Conservation (phyloP, 2,797 vertebrate species). For the Luscinia luscinia region DNA sequence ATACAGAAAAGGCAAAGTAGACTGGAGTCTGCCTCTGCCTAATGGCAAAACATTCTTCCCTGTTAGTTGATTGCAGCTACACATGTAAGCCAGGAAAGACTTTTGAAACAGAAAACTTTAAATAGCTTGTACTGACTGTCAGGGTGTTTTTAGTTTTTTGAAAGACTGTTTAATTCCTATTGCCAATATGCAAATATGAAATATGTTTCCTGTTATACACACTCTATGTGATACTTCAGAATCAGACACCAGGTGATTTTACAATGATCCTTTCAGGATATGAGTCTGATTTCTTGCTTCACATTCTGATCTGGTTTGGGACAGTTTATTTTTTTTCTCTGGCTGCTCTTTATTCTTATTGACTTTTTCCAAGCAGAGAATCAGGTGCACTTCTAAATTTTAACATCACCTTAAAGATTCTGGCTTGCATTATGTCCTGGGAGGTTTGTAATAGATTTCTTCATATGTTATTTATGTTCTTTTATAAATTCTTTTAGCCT, state of each 20-base stretch:
- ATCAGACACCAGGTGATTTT: background rate
- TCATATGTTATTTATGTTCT: background rate
- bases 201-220: background rate
- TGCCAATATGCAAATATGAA: background rate
- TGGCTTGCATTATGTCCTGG: background rate
- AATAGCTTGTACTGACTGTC: background rate
- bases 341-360: background rate
- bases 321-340: background rate
- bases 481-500: constrained; percentile 20
- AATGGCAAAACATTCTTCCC: background rate
- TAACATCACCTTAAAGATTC: constrained; percentile 31
- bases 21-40: background rate
- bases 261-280: background rate
- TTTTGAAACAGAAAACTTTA: background rate
- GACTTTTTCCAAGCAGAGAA: background rate
- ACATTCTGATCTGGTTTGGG: background rate
- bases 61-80: background rate
- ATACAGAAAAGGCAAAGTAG: background rate
- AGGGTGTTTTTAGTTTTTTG: background rate
- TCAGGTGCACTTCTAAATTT: constrained; percentile 15
- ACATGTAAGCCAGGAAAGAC: background rate
- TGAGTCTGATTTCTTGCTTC: background rate
- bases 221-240: background rate
- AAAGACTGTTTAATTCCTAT: background rate
- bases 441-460: constrained; percentile 20